Evolutionary conservation across 2,888 invertebrate species (phyloP).

Genomic region (Julus scandinavius): DNA sequence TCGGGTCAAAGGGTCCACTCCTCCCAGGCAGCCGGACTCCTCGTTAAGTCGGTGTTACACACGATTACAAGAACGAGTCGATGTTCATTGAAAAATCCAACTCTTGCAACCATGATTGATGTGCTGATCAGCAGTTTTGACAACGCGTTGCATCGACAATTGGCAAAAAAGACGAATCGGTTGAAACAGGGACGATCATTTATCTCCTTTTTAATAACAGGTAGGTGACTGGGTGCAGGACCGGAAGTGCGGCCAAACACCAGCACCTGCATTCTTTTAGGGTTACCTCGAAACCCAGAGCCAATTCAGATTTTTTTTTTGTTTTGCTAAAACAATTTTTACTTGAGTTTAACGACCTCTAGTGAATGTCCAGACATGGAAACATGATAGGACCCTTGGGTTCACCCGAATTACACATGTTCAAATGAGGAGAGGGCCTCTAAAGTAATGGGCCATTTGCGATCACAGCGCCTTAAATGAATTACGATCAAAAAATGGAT

Average conservation of each 20-base stretch:
- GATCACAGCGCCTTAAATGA: too few relatives aligned
- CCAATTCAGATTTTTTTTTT: neutral
- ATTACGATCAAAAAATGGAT: too few relatives aligned
- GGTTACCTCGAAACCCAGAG: neutral
- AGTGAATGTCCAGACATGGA: neutral
- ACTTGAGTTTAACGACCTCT: neutral
- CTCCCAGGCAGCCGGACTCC: neutral
- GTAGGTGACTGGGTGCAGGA: neutral
- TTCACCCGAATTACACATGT: neutral
- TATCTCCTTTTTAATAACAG: neutral
- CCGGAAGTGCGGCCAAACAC: neutral
- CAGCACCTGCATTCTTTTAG: neutral
- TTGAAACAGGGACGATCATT: neutral
- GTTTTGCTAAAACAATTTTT: neutral
- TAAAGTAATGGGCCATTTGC: neutral
- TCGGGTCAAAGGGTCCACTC: slow-evolving; percentile 19
- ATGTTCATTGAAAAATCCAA: neutral
- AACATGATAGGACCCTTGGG: neutral
- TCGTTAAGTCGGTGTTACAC: neutral
- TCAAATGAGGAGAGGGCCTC: neutral
- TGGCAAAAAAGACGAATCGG: neutral
- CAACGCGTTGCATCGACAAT: neutral
- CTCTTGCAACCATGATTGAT: neutral
- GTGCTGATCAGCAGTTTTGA: slow-evolving; percentile 1
- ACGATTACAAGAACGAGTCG: slow-evolving; percentile 1